phyloP scores from a whole-genome alignment of 2,888 invertebrate genomes.

The Xylophagus ater region DNA sequence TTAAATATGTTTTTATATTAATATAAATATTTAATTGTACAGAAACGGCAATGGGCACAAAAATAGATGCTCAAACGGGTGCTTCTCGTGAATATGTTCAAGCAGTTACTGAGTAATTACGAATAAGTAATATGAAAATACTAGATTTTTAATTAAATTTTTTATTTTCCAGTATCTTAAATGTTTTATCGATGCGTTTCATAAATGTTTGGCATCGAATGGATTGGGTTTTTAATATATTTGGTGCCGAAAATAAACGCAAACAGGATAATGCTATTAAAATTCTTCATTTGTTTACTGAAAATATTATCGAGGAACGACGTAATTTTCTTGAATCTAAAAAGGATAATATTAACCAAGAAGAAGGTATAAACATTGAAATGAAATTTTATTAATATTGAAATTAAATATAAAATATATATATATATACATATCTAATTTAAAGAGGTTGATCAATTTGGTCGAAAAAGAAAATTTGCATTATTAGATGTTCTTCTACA shows the following conservation, averaged over 20 bases:
- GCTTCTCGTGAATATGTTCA: slow-evolving; percentile 56
- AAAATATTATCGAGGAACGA: slow-evolving; percentile 28
- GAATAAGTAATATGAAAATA: no score
- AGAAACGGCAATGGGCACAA: slow-evolving; percentile 7
- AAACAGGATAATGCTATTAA: slow-evolving; percentile 22
- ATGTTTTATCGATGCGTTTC: slow-evolving; percentile 1
- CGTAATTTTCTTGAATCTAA: slow-evolving; percentile 17
- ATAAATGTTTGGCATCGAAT: slow-evolving; percentile 23
- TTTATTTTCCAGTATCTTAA: slow-evolving; percentile 10
- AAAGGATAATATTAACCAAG: no score
- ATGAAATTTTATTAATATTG: no score
- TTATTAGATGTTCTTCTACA: slow-evolving; percentile 54
- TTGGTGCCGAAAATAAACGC: background rate
- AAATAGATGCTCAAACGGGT: slow-evolving; percentile 42
- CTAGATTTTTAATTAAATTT: background rate
- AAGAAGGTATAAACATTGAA: no score
- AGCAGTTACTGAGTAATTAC: slow-evolving; percentile 54
- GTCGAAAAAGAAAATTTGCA: slow-evolving; percentile 48
- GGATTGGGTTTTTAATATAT: slow-evolving; percentile 24
- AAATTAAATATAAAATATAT: no score
- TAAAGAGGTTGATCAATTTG: no score
- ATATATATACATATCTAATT: no score
- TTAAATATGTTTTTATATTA: background rate
- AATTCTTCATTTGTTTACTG: slow-evolving; percentile 32
- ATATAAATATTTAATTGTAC: background rate